These are phyloP conservation scores for Ianthella basta DNA, from an alignment of 37 sponge, comb jelly and placozoan species.

Conservation along the genomic window DNA sequence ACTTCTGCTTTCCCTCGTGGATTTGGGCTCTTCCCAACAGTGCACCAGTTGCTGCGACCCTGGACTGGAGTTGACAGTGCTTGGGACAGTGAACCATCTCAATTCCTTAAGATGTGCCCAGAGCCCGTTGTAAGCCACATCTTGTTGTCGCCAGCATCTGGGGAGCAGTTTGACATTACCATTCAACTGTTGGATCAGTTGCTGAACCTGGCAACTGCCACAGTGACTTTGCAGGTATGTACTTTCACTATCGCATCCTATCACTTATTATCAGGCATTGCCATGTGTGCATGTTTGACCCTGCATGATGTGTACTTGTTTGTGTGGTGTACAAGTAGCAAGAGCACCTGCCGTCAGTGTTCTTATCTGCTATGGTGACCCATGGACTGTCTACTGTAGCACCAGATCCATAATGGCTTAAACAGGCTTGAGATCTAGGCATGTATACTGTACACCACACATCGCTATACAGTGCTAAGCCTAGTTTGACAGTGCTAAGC, in stretches of 20 bases:
- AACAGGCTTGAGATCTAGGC: too few relatives aligned
- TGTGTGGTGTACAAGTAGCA: background rate
- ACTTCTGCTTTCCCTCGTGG: slow-evolving; percentile 30
- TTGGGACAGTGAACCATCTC: background rate
- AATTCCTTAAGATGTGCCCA: background rate
- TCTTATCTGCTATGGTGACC: too few relatives aligned
- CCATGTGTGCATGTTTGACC: background rate
- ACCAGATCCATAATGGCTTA: too few relatives aligned
- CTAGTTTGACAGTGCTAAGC: too few relatives aligned
- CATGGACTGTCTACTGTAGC: too few relatives aligned
- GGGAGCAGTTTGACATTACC: slow-evolving; percentile 82
- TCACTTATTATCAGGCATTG: too few relatives aligned
- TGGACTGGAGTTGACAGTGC: slow-evolving; percentile 69
- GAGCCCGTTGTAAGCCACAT: slow-evolving; percentile 37
- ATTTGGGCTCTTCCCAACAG: slow-evolving; percentile 52
- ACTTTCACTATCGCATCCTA: background rate
- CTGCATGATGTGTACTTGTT: background rate
- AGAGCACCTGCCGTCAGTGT: too few relatives aligned
- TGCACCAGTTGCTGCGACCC: slow-evolving; percentile 63
- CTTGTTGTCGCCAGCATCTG: slow-evolving; percentile 71
- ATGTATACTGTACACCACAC: too few relatives aligned
- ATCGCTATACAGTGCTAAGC: too few relatives aligned
- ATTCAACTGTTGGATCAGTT: slow-evolving; percentile 71
- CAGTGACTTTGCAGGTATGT: slow-evolving; percentile 51
- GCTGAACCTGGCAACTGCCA: slow-evolving; percentile 45